Evolutionary conservation across 2,888 invertebrate genomes (phyloP), one percentile per base, ranked within the genome.

Genomic region (Microctonus hyperodae): DNA sequence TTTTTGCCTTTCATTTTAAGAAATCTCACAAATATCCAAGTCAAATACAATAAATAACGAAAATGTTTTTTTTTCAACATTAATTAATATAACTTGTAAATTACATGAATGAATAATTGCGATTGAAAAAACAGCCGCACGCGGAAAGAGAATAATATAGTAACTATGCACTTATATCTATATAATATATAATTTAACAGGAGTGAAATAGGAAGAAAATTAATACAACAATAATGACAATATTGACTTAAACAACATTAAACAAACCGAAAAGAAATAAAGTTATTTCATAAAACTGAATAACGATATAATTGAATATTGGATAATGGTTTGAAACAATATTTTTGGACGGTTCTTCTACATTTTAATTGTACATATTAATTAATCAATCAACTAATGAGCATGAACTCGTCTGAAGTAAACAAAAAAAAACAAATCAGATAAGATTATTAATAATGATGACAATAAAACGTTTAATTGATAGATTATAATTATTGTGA

Each of bases 271-370:
- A 37, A 28, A 13, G n/a, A n/a, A n/a, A n/a, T n/a, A n/a, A n/a
- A n/a, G n/a, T n/a, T n/a, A n/a, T n/a, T n/a, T n/a, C n/a, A n/a
- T n/a, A n/a, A n/a, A n/a, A n/a, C n/a, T n/a, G n/a, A n/a, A n/a
- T 28, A 7, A 44, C 16, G 16, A 16, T 20, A 20, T 16, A 10
- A 10, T 31, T 10, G 13, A 20, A 55, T n/a, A 31, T 25, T 37
- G 11, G 33, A 55, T 7, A 6, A 55, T 33, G 13, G 16, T 55
- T 31, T 28, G 11, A 51, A 55, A n/a, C 6, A 9, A 3, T 55
- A 28, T 6, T 55, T 55, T 55, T 33, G 55, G 55, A 55, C 55
- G 55, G 55, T 28, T 2, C n/a, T 33, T 9, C 55, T 55, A 33
- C 4, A 16, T 31, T 55, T 1, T 13, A 31, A 7, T 55, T 3